These are phyloP conservation scores for Neodon shergylaensis DNA, from an alignment of 2,113 vertebrate genomes.

Conservation along the genomic window DNA sequence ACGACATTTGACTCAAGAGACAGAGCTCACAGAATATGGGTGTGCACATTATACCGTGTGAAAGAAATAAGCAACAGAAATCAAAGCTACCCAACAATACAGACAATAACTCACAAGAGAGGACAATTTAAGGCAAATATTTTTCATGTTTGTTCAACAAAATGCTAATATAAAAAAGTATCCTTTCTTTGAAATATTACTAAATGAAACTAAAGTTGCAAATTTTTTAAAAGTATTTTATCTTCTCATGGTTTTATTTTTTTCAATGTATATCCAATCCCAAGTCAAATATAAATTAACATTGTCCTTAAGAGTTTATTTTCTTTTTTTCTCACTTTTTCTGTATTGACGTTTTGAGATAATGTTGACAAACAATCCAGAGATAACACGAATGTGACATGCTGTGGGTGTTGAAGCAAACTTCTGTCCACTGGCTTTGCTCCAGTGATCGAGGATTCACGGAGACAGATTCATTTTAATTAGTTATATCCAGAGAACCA, in stretches of 20 bases:
- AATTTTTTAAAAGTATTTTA: neutral
- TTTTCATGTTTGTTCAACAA: neutral
- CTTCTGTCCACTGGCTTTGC: neutral
- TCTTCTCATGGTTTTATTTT: neutral
- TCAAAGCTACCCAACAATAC: neutral
- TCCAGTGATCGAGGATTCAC: neutral
- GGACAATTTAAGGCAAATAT: neutral
- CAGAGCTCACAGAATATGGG: neutral
- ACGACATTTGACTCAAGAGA: neutral
- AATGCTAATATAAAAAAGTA: neutral
- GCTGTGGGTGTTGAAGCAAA: neutral
- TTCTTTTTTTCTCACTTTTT: neutral
- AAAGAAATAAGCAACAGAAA: neutral
- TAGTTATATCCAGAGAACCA: neutral
- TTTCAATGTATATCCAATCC: neutral
- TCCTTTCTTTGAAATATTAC: neutral
- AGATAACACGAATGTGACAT: neutral
- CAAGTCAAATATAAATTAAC: neutral
- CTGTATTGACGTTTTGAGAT: neutral
- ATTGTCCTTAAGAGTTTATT: neutral
- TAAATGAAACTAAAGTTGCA: neutral
- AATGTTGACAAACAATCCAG: neutral
- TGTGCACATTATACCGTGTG: neutral
- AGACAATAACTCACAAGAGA: neutral
- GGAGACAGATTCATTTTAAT: slow-evolving; percentile 35